Conservation (phyloP, 2,888 invertebrate species). For the Seira musarum region DNA sequence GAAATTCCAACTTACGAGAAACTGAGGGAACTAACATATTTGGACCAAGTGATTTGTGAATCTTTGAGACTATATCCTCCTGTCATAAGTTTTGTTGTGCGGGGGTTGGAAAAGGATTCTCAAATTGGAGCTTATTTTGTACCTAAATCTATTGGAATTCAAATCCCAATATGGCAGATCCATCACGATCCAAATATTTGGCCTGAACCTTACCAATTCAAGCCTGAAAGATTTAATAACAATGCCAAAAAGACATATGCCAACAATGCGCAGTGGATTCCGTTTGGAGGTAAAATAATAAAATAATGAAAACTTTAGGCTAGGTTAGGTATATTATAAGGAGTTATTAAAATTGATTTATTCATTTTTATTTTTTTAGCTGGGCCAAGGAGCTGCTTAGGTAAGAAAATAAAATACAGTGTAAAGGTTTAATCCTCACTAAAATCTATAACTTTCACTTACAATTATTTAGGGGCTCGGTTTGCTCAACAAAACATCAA, state of each 20-base stretch:
- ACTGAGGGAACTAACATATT: constrained; percentile 71
- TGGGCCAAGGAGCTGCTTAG: too few species aligned
- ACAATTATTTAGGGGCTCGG: constrained; percentile 69
- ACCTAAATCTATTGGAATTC: constrained; percentile 62
- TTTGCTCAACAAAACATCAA: constrained; percentile 70
- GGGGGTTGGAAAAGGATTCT: constrained; percentile 62
- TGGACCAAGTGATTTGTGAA: constrained; percentile 73
- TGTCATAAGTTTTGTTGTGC: constrained; percentile 67
- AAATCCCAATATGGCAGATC: constrained; percentile 69
- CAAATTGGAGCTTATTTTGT: constrained; percentile 62
- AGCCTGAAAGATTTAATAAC: constrained; percentile 68
- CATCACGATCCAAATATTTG: constrained; percentile 69
- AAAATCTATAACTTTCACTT: too few species aligned
- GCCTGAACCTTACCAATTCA: constrained; percentile 65
- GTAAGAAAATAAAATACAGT: too few species aligned
- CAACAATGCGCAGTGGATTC: constrained; percentile 69
- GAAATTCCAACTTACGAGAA: constrained; percentile 71
- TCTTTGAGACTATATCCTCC: constrained; percentile 73
- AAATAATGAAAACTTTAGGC: neutral
- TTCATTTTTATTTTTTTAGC: neutral
- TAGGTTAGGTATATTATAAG: neutral
- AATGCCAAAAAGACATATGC: constrained; percentile 63
- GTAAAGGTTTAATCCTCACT: too few species aligned
- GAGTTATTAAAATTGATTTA: neutral
- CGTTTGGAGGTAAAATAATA: constrained; percentile 60